These are phyloP conservation scores for Neodiprion pinetum DNA, from an alignment of 1,140 invertebrate genomes.

Conservation along the genomic window DNA sequence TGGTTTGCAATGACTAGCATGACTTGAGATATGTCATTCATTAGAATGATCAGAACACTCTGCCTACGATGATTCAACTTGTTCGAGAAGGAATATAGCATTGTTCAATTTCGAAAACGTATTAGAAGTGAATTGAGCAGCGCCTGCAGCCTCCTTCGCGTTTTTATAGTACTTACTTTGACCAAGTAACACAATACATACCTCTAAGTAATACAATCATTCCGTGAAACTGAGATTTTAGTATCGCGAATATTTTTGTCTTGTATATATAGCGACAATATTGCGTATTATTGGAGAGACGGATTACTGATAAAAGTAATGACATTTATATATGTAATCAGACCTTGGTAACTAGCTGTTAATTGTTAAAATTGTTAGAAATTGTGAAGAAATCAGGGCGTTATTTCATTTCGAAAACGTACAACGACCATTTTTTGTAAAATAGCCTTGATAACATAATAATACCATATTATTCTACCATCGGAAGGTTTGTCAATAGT, in stretches of 20 bases:
- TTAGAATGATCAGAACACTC: neutral
- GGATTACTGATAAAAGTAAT: neutral
- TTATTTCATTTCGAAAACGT: too few relatives aligned
- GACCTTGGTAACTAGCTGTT: neutral
- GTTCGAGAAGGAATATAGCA: too few relatives aligned
- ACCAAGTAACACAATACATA: neutral
- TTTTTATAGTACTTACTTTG: neutral
- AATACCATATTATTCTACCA: neutral
- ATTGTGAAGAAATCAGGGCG: neutral
- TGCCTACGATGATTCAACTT: too few relatives aligned
- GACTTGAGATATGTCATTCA: neutral
- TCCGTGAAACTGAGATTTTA: neutral
- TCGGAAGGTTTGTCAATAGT: neutral
- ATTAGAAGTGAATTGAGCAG: neutral
- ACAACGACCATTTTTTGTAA: neutral
- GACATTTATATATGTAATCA: neutral
- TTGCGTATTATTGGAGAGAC: neutral
- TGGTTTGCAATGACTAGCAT: too few relatives aligned
- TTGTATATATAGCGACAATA: neutral
- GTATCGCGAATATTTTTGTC: slow-evolving; percentile 1
- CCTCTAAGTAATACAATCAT: too few relatives aligned
- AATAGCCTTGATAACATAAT: neutral
- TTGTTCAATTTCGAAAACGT: neutral
- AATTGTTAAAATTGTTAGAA: neutral
- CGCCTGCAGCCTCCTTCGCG: too few relatives aligned